Conservation (phyloP, 2,888 invertebrate species). For the Eupithecia subfuscata region DNA sequence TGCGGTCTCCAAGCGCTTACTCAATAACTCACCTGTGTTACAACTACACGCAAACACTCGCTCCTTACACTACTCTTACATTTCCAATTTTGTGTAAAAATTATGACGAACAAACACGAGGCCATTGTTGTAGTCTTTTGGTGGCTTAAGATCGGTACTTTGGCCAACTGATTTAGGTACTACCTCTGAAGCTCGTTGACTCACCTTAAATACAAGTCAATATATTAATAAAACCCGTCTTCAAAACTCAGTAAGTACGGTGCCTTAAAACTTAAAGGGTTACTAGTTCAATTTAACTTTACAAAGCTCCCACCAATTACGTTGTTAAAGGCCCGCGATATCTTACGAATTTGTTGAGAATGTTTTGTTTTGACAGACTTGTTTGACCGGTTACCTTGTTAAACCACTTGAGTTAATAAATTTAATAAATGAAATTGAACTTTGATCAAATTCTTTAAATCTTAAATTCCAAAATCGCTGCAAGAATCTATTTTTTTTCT, state of each 20-base stretch:
- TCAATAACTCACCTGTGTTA: no score
- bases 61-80: no score
- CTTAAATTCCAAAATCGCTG: background rate
- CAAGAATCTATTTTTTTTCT: background rate
- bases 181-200: background rate
- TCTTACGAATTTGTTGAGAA: constrained; percentile 45
- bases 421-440: constrained; percentile 26
- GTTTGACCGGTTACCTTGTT: constrained; percentile 41
- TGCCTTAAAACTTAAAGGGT: constrained; percentile 31
- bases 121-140: no score
- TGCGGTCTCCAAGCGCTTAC: no score
- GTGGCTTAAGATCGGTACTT: background rate
- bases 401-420: constrained; percentile 39
- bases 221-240: constrained; percentile 11
- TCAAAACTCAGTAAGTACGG: constrained; percentile 16
- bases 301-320: constrained; percentile 48
- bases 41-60: no score
- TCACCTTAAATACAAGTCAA: background rate
- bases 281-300: constrained; percentile 46
- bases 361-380: constrained; percentile 45
- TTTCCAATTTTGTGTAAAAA: no score
- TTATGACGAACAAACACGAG: no score
- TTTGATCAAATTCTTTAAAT: background rate
- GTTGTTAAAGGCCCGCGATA: constrained; percentile 44
- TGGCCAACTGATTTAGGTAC: background rate